Base-by-base conservation (phyloP, 2,113 vertebrate genomes). In the Marmota monax region DNA sequence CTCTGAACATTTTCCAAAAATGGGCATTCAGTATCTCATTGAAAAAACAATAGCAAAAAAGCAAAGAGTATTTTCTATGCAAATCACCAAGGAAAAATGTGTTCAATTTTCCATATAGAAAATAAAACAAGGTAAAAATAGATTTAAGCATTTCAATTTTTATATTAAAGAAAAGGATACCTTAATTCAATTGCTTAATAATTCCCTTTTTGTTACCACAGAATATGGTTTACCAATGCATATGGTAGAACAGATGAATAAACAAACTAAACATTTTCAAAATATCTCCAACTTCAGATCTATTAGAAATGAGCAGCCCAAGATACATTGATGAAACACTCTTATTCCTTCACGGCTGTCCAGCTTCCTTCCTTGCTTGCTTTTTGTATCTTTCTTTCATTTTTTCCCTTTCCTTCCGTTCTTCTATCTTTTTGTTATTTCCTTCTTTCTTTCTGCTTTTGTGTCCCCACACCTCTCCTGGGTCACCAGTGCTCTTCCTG, bases 1-100 rank as follows among this genome's bases (percentile, higher is more conserved):
- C 37, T 95, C 53, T 77, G 89, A 97, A 86, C 63, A 87, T 89
- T 98, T 96, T 77, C 42, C 74, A 65, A 56, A 92, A 97, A 70
- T 72, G 12, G 65, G 17, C 56, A 84, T 93, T 93, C 11, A 51
- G 20, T 92, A 56, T 94, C n/a, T 89, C 65, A 58, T 4, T 91
- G 67, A 42, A 83, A 77, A 85, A 42, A 78, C 45, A 77, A 74
- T 7, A 23, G 4, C 12, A 42, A 95, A 91, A 70, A 53, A 42
- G 0, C 61, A 29, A 32, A 69, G 72, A 42, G 12, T 39, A 84
- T 87, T 91, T 97, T 93, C 70, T 84, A 8, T 67, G 13, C 85
- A 91, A 94, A 48, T 70, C n/a, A 12, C 14, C 56, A 72, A 82
- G 76, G 37, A 76, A 80, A 80, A 37, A 95, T 76, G 29, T 84